phyloP scores from a whole-genome alignment of 2,888 invertebrate species.

The Dicycla oo region DNA sequence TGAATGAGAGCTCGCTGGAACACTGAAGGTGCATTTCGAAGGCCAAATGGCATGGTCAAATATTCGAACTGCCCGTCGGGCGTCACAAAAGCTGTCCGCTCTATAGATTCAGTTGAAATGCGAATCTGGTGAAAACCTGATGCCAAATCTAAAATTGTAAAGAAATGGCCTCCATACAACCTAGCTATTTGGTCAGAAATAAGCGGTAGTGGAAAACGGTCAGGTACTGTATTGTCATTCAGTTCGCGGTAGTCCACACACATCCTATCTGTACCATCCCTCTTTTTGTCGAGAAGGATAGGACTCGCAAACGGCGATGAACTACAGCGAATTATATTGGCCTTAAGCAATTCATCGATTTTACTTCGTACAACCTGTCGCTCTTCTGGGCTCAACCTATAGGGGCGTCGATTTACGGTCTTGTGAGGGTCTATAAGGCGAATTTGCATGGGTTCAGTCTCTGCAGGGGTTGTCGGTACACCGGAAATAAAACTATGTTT shows the following conservation, averaged over 20 bases:
- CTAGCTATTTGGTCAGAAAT: not conserved
- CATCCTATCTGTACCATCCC: no score
- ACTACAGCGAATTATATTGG: conserved; percentile 12
- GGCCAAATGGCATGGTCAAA: not conserved
- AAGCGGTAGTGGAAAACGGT: not conserved
- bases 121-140: not conserved
- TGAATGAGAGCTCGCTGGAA: not conserved
- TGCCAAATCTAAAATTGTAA: not conserved
- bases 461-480: no score
- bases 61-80: not conserved
- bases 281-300: no score
- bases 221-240: not conserved
- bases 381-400: no score
- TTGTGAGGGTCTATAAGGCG: no score
- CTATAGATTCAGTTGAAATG: not conserved
- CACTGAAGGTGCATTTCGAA: not conserved
- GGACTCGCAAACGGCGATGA: no score
- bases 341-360: conserved; percentile 3
- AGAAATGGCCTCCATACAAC: not conserved
- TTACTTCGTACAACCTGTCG: conserved; percentile 7
- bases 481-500: no score
- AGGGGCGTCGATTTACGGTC: no score
- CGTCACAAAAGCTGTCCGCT: not conserved
- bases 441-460: not conserved
- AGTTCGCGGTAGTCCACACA: not conserved